A percentile compares a stretch with the other conserved stretches of the same genome.
These are phyloP conservation scores for Drosophila arawakana DNA, from an alignment of 1,140 invertebrate species.

Conservation along the genomic window DNA sequence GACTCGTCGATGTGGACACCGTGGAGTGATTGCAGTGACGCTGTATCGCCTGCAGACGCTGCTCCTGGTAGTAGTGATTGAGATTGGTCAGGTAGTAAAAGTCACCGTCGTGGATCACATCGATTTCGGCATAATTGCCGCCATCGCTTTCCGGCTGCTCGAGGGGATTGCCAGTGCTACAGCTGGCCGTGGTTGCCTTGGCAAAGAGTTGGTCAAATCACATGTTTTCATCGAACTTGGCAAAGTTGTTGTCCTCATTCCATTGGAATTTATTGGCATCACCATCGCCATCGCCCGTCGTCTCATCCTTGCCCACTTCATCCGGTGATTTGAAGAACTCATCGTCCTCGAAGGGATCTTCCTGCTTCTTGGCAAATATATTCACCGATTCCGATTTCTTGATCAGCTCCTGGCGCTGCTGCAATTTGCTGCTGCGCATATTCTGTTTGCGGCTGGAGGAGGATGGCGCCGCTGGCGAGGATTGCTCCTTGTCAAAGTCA, in stretches of 20 bases:
- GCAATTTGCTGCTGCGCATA: slow-evolving; percentile 67
- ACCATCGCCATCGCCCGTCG: background rate
- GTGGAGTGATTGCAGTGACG: slow-evolving; percentile 52
- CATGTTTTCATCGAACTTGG: slow-evolving; percentile 85
- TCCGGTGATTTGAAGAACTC: slow-evolving; percentile 90
- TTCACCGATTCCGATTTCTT: slow-evolving; percentile 95
- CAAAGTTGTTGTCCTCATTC: slow-evolving; percentile 82
- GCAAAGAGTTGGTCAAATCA: slow-evolving; percentile 83
- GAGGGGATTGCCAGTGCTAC: background rate
- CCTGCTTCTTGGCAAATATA: slow-evolving; percentile 91
- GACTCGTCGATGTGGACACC: slow-evolving; percentile 54
- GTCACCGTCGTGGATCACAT: slow-evolving; percentile 75
- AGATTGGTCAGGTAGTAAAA: slow-evolving; percentile 77
- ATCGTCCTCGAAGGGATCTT: slow-evolving; percentile 94
- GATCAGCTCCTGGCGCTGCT: slow-evolving; percentile 86
- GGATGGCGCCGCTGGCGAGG: slow-evolving; percentile 37
- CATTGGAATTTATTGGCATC: slow-evolving; percentile 69
- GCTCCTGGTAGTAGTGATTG: slow-evolving; percentile 78
- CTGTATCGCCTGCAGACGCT: slow-evolving; percentile 51
- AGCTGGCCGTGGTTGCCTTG: slow-evolving; percentile 48
- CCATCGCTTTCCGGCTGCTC: slow-evolving; percentile 42
- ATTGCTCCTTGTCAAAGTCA: slow-evolving; percentile 79
- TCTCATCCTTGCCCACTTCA: slow-evolving; percentile 41
- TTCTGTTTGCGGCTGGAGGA: slow-evolving; percentile 70
- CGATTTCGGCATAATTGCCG: slow-evolving; percentile 78